Evolutionary conservation across 2,113 vertebrate species (phyloP), one percentile per base, ranked within the genome.

Genomic region (Arvicanthis niloticus): DNA sequence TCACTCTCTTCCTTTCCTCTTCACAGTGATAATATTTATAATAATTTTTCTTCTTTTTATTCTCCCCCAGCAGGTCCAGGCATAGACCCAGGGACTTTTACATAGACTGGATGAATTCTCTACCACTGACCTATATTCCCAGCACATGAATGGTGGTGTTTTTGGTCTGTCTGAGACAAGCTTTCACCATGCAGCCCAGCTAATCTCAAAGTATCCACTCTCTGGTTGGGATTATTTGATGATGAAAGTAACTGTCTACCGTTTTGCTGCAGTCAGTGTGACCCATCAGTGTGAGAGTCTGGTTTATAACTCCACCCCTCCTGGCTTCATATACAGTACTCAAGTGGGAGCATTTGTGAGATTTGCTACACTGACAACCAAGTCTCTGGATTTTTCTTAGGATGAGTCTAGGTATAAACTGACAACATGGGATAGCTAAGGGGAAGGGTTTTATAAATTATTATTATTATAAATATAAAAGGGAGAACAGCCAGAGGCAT

Each of bases 311-410:
- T 22, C 42, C 34, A 53, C 62, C n/a, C 45, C 56, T 65, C 89
- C 34, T 26, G 29, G 58, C 7, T 34, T 94, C 62, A 40, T 40
- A 58, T 42, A 65, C 15, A n/a, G 51, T 67, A 67, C 31, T 95
- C 53, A 91, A 78, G 73, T 89, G 91, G 51, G 42, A 70, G 24
- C 19, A 48, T 48, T 16, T 37, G 65, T 11, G 31, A 29, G 89
- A 21, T 67, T 72, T 88, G 21, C 81, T 91, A 48, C 19, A 56
- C 60, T 19, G 24, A 75, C 24, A 82, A 6, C 68, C 34, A 78
- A 85, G 24, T 76, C 70, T 95, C 91, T n/a, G 48, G 70, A 21
- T 81, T 88, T 77, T 88, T 80, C 75, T 76, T 62, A 72, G 37
- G 3, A 3, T 76, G 86, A 89, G 45, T 77, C 78, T 58, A 21